Evolutionary conservation across 2,797 vertebrate species (phyloP).

Genomic region (Prionace glauca): DNA sequence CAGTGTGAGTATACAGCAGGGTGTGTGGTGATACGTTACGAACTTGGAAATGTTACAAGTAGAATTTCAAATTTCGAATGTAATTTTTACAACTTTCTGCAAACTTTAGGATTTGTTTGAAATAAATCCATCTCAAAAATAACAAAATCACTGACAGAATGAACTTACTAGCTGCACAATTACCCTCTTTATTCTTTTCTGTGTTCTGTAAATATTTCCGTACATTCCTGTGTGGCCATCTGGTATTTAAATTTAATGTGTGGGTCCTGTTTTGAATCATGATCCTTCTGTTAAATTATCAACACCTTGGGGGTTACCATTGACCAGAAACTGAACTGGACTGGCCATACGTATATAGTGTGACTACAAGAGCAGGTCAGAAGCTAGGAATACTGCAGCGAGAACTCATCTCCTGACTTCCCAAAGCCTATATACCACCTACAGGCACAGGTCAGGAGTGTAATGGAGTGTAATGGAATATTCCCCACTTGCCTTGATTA

Average conservation of each 20-base stretch:
- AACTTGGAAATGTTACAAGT: not conserved
- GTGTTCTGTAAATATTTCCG: not conserved
- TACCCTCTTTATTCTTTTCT: not conserved
- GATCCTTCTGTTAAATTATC: not conserved
- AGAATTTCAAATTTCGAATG: not conserved
- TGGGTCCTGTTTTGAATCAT: not conserved
- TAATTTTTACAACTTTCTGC: not conserved
- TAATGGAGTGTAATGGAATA: too few species aligned
- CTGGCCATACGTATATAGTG: too few species aligned
- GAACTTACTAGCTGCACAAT: not conserved
- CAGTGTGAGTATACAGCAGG: conserved; percentile 20
- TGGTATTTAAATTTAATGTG: not conserved
- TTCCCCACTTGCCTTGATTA: too few species aligned
- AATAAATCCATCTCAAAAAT: not conserved
- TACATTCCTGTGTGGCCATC: not conserved
- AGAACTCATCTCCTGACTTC: too few species aligned
- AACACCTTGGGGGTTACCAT: too few species aligned
- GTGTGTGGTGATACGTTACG: not conserved
- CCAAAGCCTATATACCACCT: too few species aligned
- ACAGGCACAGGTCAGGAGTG: too few species aligned
- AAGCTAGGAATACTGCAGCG: too few species aligned
- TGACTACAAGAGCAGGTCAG: too few species aligned
- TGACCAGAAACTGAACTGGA: too few species aligned
- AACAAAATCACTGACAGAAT: not conserved
- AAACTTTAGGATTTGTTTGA: not conserved